Evolutionary conservation across 2,113 vertebrate genomes (phyloP), one percentile per base, ranked within the genome.

Genomic region (Lanius ludovicianus): DNA sequence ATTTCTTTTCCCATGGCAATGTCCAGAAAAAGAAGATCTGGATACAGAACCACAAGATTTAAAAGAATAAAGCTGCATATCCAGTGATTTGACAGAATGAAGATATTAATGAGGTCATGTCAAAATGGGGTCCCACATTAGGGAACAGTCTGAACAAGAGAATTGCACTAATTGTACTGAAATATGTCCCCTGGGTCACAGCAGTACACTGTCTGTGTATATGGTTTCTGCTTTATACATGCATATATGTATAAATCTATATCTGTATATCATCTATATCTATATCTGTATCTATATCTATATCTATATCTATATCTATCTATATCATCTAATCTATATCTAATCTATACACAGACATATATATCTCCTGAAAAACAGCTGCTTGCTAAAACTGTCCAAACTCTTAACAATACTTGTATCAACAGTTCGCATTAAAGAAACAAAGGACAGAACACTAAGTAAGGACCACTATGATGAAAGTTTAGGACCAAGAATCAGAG

Each of bases 81-180:
- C 16, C 59, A 94, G 10, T 39, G 17, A 80, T 82, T 71, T 95
- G 49, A 6, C 14, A 91, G 53, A 89, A 84, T 28, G 37, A 37
- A 89, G 59, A 84, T 92, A 88, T 74, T 28, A 84, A 50, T 42
- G 27, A 30, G 39, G 39, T 74, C 47, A 49, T 6, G 8, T 77
- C 28, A 59, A 92, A 95, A 87, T 23, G 53, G 19, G 10, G 60
- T 31, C 5, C 25, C 44, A 62, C 27, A 56, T 63, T 78, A 91
- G 94, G 30, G 59, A 87, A 91, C 8, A 74, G 2, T 67, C 24
- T 89, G 80, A 96, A 56, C 11, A 81, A 90, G 60, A 23, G 57
- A 90, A 63, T 49, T 77, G 15, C 37, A 57, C 22, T 62, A 87
- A 71, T 56, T 77, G 18, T 35, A 60, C 20, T 59, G 3, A 28